phyloP scores from a whole-genome alignment of 2,888 invertebrate genomes.

The Copidosoma aretas region DNA sequence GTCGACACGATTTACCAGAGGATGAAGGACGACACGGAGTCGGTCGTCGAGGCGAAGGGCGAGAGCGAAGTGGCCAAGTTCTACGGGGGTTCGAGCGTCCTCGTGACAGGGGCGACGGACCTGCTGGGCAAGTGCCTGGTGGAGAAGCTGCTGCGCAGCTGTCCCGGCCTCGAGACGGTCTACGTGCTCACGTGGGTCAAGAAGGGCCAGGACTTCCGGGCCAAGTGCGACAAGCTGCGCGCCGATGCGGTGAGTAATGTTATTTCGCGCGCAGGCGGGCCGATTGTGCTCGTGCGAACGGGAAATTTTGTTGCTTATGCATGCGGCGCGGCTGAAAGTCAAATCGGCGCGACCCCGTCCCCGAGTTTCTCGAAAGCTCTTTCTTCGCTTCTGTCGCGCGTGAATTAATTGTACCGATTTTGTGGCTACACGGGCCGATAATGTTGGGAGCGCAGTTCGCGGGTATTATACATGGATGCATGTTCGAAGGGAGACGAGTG shows the following conservation, averaged over 20 bases:
- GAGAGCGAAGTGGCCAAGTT: constrained; percentile 44
- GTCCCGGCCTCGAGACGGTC: constrained; percentile 40
- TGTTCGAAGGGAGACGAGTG: too few relatives aligned
- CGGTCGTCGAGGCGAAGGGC: constrained; percentile 8
- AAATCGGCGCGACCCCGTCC: neutral
- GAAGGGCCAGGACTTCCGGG: constrained; percentile 29
- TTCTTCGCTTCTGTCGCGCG: too few relatives aligned
- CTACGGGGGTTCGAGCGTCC: constrained; percentile 38
- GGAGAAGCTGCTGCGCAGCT: constrained; percentile 45
- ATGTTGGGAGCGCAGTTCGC: too few relatives aligned
- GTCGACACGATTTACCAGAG: constrained; percentile 27
- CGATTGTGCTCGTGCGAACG: too few relatives aligned
- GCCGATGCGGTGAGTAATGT: constrained; percentile 40
- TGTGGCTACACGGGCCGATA: too few relatives aligned
- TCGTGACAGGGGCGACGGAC: constrained; percentile 45
- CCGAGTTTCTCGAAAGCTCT: neutral
- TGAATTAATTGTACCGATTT: too few relatives aligned
- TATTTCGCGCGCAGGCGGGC: too few relatives aligned
- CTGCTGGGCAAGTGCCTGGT: constrained; percentile 44
- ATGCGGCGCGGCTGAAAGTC: too few relatives aligned
- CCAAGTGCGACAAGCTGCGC: constrained; percentile 40
- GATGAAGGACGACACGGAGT: constrained; percentile 27
- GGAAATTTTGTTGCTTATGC: too few relatives aligned
- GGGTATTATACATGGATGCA: too few relatives aligned
- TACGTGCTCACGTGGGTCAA: constrained; percentile 42